Evolutionary conservation across 1,140 invertebrate species (phyloP), one percentile per base, ranked within the genome.

Genomic region (Ptiloglossa arizonensis): DNA sequence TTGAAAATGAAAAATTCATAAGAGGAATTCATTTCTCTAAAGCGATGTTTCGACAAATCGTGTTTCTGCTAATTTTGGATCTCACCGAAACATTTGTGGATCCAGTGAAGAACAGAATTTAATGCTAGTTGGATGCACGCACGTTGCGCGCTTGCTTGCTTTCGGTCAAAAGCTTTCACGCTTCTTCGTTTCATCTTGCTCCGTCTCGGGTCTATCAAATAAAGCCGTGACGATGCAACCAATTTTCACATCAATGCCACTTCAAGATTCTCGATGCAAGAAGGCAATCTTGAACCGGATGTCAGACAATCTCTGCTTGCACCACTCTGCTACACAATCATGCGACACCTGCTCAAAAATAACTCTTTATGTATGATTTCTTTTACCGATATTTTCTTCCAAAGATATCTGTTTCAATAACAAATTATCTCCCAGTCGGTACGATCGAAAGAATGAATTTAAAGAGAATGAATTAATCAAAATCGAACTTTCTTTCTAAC

Each of bases 241-340:
- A 63, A 71, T 77, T 77, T 77, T 77, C 56, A 38, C 57, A 60
- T 77, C 68, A 77, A 68, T 60, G 68, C 68, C 59, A 71, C 75
- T 71, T 71, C 75, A 77, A 70, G 75, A 71, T 77, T 63, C 68
- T 54, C 75, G 44, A 62, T 71, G 35, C 46, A 62, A 77, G 67
- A 44, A 70, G 68, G 32, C 75, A 77, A 77, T 71, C 59, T 62
- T 54, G n/a, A 48, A 54, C 75, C 68, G 75, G 68, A 71, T 38
- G 66, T 52, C 73, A 17, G 50, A 5, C 54, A 24, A 59, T 75
- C 41, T 46, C 63, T 57, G 24, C 17, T 11, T 24, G 59, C 44
- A 32, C 17, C 22, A 9, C 2, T 15, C 15, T n/a, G 22, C 24
- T 24, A 41, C 11, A 9, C 57, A 44, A 32, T 74, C 24, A 38